Base-by-base conservation (phyloP, 1,140 invertebrate species). In the Metopolophium dirhodum region DNA sequence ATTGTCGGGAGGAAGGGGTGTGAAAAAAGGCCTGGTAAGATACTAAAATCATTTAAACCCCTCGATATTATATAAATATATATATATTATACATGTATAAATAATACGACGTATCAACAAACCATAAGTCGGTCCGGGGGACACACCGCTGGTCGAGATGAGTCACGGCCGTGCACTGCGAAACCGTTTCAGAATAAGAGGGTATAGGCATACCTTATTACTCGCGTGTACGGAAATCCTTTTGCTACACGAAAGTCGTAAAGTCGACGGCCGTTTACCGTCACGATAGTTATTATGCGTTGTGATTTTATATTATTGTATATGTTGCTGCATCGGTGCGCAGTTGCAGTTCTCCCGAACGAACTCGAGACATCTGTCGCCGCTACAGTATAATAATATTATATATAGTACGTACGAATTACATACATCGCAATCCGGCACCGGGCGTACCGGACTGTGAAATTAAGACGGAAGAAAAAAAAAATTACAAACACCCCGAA, bases 1-100 rank as follows among this genome's bases (percentile, higher is more conserved):
- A 89, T 89, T n/a, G 11, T 20, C 26, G 41, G 41, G 47, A 37
- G n/a, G 37, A 54, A 22, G 30, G 9, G n/a, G 22, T 30, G 37
- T 7, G 7, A 77, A 77, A 77, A 77, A 77, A 77, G 1, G 30
- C 30, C 30, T n/a, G 61, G 35, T 41, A 54, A 47, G 41, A 41
- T 35, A 51, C 91, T 77, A 54, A 92, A 92, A 92, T 83, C 83
- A 92, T 92, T 77, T 92, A 51, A 35, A 35, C 68, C 47, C 68
- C 47, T 35, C 91, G 47, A 30, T 83, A 83, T 47, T 30, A 86
- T 51, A 20, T 18, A 49, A 11, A 47, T 49, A 51, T 20, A 18
- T 51, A 18, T 51, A 18, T 51, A 54, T 54, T 22, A 54, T 51
- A 82, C 18, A 45, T 45, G 45, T 51, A 83, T 22, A 49, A 88